A percentile compares a stretch with the other conserved stretches of the same genome.
Conservation (phyloP, 2,888 invertebrate genomes). For the Drosophila koepferae region DNA sequence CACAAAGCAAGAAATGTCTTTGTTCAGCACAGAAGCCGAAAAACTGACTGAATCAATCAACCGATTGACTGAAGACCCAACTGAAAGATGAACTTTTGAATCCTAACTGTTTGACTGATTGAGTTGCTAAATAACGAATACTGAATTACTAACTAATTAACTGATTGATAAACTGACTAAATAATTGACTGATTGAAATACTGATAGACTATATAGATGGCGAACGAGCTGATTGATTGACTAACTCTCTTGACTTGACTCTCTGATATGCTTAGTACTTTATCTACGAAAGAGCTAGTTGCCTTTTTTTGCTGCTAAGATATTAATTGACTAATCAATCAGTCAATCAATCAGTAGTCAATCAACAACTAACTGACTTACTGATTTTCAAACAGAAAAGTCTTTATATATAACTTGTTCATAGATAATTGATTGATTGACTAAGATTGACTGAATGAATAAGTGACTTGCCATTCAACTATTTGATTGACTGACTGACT, state of each 20-base stretch:
- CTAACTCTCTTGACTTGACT: not conserved
- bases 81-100: not conserved
- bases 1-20: not conserved
- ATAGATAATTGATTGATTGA: not conserved
- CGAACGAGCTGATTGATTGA: not conserved
- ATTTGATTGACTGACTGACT: not conserved
- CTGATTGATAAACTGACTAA: not conserved
- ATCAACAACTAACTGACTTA: not conserved
- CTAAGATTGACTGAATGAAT: not conserved
- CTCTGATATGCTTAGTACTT: too few relatives aligned
- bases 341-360: too few relatives aligned
- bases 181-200: not conserved
- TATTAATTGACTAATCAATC: not conserved
- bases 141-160: not conserved
- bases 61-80: not conserved
- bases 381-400: not conserved
- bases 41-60: constrained; percentile 4
- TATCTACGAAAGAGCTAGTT: too few relatives aligned
- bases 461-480: not conserved
- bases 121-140: not conserved
- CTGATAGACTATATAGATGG: not conserved
- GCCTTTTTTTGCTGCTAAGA: too few relatives aligned
- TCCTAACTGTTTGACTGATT: not conserved
- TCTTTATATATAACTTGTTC: not conserved
- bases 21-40: not conserved